Evolutionary conservation across 2,797 vertebrate genomes (phyloP), one percentile per base, ranked within the genome.

Genomic region (Microctenopoma steveboyesi): DNA sequence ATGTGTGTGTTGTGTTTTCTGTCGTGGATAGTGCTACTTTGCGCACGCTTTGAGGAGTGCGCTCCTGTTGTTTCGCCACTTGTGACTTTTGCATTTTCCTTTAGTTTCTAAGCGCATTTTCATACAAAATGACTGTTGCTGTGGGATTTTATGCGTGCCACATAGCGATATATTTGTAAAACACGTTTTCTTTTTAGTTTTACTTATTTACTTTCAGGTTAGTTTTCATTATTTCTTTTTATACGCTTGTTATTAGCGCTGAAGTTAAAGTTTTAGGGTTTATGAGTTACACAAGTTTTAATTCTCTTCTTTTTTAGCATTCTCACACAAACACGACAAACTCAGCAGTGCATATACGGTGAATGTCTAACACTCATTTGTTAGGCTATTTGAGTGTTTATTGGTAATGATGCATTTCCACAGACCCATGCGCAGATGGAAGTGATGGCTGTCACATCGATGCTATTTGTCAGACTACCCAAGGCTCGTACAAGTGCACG

Each of bases 381-480:
- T 43, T 28, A 18, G 49, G 13, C 0, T 37, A 3, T 54, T 49
- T 22, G 9, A 49, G 18, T 27, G 35, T 69, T 43, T 68, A 74
- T 64, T 74, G 52, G 22, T 63, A 28, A 64, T 73, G 54, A 0
- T 85, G 84, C 28, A 52, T 84, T 85, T 67, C 69, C 94, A 92
- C 94, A 90, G 98, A 99, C 43, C 95, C 96, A 33, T 99, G 98
- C 84, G 90, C 95, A 62, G 94, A 95, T 69, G 95, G 95, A 68
- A 95, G 95, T 59, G 97, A 99, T 76, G 95, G 95, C 91, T 99
- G 98, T 94, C 97, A 98, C 87, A 93, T 95, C 33, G 95, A 98
- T 81, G 98, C 98, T 47, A 94, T 99, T 93, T 99, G 97, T 92
- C 97, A 99, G 69, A 97, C 96, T 82, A 96, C 95, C 25, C 95